Percentiles rank a stretch among this genome's conserved stretches.
Evolutionary conservation across 2,797 vertebrate species (phyloP).

Genomic region (Gymnothorax javanicus): DNA sequence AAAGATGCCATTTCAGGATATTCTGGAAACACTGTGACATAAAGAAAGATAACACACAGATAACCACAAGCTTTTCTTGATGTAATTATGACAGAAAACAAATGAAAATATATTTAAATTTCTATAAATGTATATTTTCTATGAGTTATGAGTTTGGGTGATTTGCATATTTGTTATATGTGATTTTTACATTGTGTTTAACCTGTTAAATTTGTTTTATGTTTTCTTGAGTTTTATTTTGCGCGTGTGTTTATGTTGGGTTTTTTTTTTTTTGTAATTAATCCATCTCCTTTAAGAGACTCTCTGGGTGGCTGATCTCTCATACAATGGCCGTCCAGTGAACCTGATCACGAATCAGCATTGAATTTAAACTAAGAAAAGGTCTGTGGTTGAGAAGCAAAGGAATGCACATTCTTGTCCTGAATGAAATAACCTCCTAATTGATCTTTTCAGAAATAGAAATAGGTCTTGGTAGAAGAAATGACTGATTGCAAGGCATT

Average conservation of each 20-base stretch:
- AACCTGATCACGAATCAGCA: slow-evolving; percentile 56
- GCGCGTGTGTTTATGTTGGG: slow-evolving; percentile 53
- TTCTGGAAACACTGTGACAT: slow-evolving; percentile 32
- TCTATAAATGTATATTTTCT: slow-evolving; percentile 29
- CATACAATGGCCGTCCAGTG: slow-evolving; percentile 52
- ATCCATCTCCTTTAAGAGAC: slow-evolving; percentile 66
- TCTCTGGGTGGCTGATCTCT: slow-evolving; percentile 67
- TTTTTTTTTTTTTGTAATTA: slow-evolving; percentile 68
- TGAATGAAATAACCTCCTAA: slow-evolving; percentile 60
- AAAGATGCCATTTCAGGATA: background rate
- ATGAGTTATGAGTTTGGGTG: background rate
- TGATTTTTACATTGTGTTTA: slow-evolving; percentile 63
- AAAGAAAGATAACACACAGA: slow-evolving; percentile 56
- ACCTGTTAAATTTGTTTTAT: slow-evolving; percentile 41
- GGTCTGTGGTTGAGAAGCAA: slow-evolving; percentile 48
- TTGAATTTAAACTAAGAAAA: slow-evolving; percentile 62
- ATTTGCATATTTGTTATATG: slow-evolving; percentile 58
- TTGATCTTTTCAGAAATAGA: slow-evolving; percentile 51
- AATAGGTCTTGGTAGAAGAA: background rate
- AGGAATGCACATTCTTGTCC: slow-evolving; percentile 31
- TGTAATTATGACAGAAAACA: slow-evolving; percentile 53
- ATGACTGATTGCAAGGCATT: background rate
- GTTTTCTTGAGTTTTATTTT: slow-evolving; percentile 32
- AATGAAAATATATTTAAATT: slow-evolving; percentile 55
- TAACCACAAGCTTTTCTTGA: slow-evolving; percentile 68